Base-by-base conservation (phyloP, 2,797 vertebrate genomes). In the Orientallactaga sibirica region DNA sequence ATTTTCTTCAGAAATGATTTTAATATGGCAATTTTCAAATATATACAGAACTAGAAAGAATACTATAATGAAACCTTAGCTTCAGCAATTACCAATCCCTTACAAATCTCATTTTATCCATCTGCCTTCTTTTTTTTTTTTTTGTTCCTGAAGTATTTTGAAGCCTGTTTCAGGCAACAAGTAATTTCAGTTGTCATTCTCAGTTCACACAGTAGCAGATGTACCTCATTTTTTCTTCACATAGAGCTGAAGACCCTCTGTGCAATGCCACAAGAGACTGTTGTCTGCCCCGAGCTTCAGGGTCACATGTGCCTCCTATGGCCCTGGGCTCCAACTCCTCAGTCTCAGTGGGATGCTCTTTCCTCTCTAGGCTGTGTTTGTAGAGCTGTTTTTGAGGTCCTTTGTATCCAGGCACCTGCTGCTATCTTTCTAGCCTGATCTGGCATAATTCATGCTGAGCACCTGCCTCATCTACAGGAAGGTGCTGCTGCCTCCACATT, bases 391-490 rank as follows among this genome's bases (percentile, higher is more conserved):
- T 33, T 84, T 0, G 0, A 93, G 84, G 89, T 95, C 84, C 73
- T 94, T 92, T 91, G 62, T n/a, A 58, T n/a, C 71, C 66, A 71
- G 74, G 81, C 33, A 19, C n/a, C 82, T 41, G 82, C 94, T 0
- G 5, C 90, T 76, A 66, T 67, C 89, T 91, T 81, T 88, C 75
- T 29, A n/a, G 76, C 41, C 78, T 75, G 73, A 52, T 73, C 78
- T 14, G 7, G 75, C 0, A 3, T 92, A 81, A 95, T 91, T 96
- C 93, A 88, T 61, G 71, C 76, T 43, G 81, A 83, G 94, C 1
- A 10, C 88, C 91, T 95, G 55, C 87, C 78, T 87, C 3, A 0
- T 77, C 86, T 90, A 20, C 0, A 48, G 79, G n/a, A 93, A 96
- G 88, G 78, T 0, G 0, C 88, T 75, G 78, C 88, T 67, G 78